Evolutionary conservation across 1,140 invertebrate genomes (phyloP).

Genomic region (Latrodectus geometricus): DNA sequence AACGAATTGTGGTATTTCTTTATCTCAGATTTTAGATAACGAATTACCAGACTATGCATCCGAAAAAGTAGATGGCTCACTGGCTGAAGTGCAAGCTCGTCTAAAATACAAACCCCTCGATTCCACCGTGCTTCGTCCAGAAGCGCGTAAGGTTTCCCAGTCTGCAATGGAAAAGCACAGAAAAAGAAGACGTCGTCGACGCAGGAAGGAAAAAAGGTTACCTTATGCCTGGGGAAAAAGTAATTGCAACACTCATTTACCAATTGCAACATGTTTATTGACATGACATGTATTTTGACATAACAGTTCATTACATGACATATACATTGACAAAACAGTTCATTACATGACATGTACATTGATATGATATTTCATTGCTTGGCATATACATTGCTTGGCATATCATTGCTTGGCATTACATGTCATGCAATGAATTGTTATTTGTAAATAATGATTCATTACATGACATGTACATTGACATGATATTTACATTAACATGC

Average conservation of each 20-base stretch:
- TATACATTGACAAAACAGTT: no score
- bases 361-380: no score
- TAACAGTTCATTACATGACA: no score
- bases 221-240: constrained; percentile 50
- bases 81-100: constrained; percentile 21
- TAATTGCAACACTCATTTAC: background rate
- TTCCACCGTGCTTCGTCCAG: constrained; percentile 63
- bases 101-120: constrained; percentile 49
- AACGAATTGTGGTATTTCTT: background rate
- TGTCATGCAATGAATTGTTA: no score
- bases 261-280: no score
- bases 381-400: no score
- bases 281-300: no score
- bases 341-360: no score
- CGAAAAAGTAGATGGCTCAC: constrained; percentile 27
- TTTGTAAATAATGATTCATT: no score
- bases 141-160: constrained; percentile 50
- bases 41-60: constrained; percentile 68
- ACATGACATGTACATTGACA: no score
- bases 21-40: constrained; percentile 66
- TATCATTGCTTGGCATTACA: no score
- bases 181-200: constrained; percentile 65
- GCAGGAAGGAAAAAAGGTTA: constrained; percentile 63
- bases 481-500: no score
- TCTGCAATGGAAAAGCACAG: constrained; percentile 62